These are phyloP conservation scores for Euleptes europaea DNA, from an alignment of 2,113 vertebrate genomes.

Conservation along the genomic window DNA sequence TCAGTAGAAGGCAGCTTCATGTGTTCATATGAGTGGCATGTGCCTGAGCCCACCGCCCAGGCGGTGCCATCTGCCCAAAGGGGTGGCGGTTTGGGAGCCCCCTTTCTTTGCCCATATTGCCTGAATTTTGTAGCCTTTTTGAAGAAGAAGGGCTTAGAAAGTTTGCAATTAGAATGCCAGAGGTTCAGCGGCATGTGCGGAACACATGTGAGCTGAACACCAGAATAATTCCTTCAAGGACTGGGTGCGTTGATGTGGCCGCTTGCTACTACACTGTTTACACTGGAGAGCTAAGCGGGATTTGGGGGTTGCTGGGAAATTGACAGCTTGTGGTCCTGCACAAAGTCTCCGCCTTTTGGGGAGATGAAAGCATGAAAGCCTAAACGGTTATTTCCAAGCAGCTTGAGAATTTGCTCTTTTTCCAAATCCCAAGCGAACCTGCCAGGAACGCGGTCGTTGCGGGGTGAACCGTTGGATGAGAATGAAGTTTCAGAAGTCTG, in stretches of 20 bases:
- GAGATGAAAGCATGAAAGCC: slow-evolving; percentile 74
- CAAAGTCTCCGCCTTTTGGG: slow-evolving; percentile 70
- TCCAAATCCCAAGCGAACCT: slow-evolving; percentile 56
- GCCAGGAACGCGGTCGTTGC: slow-evolving; percentile 65
- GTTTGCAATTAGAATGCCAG: slow-evolving; percentile 58
- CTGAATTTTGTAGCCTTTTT: slow-evolving; percentile 27
- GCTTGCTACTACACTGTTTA: slow-evolving; percentile 74
- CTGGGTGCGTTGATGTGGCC: slow-evolving; percentile 75
- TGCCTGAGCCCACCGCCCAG: not conserved
- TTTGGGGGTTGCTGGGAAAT: slow-evolving; percentile 70
- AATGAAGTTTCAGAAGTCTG: slow-evolving; percentile 65
- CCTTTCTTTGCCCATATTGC: not conserved
- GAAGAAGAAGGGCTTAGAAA: slow-evolving; percentile 49
- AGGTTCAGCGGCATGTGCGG: slow-evolving; percentile 73
- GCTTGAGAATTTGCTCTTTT: slow-evolving; percentile 71
- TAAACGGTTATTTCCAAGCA: slow-evolving; percentile 77
- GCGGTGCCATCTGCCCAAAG: not conserved
- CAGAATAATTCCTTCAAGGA: slow-evolving; percentile 70
- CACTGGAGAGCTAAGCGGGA: slow-evolving; percentile 69
- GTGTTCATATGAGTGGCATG: too few relatives aligned
- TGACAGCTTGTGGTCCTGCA: slow-evolving; percentile 74
- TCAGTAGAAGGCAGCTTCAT: too few relatives aligned
- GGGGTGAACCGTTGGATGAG: slow-evolving; percentile 66
- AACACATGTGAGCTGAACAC: slow-evolving; percentile 78
- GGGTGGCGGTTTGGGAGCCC: not conserved